Evolutionary conservation across 1,140 invertebrate genomes (phyloP), one percentile per base, ranked within the genome.

Genomic region (Diabrotica virgifera): DNA sequence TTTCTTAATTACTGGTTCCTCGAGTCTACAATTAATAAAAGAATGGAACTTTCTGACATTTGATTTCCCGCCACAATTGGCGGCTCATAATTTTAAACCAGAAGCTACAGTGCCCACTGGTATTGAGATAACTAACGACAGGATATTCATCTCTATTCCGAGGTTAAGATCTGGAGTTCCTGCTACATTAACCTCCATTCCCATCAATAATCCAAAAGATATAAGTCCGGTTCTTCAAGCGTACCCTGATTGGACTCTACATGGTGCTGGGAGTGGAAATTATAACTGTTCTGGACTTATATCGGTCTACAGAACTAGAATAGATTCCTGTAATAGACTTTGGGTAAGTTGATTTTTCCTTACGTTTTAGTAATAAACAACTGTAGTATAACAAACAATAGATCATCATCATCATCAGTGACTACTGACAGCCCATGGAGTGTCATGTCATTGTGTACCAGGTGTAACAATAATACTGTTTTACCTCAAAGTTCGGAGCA

Each of bases 191-290:
- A 85, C 81, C 10, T 86, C 82, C 74, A 83, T 93, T 4, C 84
- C 89, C 0, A 81, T 87, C 10, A 83, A 84, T 54, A 74, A 83
- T 8, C 82, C 85, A 0, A 76, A 80, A 0, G 88, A 85, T 10
- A 86, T 85, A 38, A 89, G 86, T 64, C 89, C 90, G 0, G 80
- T 82, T 60, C 75, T 91, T 4, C 81, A 90, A 80, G 85, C 91
- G 0, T 94, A 90, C 77, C 91, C 91, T 0, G 87, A 88, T 59
- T 93, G 90, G 91, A 87, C 87, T 2, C 92, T 86, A 84, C 90
- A 92, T 68, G 79, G 79, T 2, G 87, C 89, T 1, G 88, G 86
- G 0, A 84, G 82, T 50, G 85, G 85, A 0, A 90, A 91, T 72
- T 92, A 89, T 74, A 87, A 86, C 5, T 90, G 89, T 70, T 80